Percentiles rank a stretch among this genome's conserved stretches.
phyloP scores from a whole-genome alignment of 2,888 invertebrate species.

The Acanthosepion esculentum region DNA sequence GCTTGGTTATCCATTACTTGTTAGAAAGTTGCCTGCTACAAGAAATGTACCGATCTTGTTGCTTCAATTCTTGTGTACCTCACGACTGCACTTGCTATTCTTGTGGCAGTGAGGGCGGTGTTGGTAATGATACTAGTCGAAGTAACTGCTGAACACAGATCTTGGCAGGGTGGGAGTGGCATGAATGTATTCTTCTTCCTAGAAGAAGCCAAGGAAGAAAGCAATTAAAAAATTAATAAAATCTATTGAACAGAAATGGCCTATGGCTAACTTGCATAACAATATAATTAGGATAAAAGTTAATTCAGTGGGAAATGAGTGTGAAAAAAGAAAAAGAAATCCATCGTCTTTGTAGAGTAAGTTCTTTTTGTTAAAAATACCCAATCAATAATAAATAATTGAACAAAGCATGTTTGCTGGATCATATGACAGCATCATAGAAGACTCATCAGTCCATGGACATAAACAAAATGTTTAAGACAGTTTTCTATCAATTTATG shows the following conservation, averaged over 20 bases:
- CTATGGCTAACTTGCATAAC: slow-evolving; percentile 33
- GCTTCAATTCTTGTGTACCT: slow-evolving; percentile 20
- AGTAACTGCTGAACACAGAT: slow-evolving; percentile 11
- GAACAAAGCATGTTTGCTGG: slow-evolving; percentile 33
- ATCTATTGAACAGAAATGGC: slow-evolving; percentile 17
- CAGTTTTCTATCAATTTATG: background rate
- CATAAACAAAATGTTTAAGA: slow-evolving; percentile 33
- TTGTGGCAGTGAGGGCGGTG: background rate
- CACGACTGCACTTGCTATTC: background rate
- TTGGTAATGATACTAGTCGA: background rate
- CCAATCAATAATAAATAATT: background rate
- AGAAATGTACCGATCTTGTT: slow-evolving; percentile 7
- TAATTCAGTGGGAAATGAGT: slow-evolving; percentile 22
- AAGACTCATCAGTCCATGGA: slow-evolving; percentile 15
- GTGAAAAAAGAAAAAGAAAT: background rate
- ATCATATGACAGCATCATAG: background rate
- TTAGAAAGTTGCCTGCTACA: slow-evolving; percentile 5
- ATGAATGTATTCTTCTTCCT: background rate
- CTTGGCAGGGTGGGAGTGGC: background rate
- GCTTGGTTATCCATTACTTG: slow-evolving; percentile 33
- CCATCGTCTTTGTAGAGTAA: background rate
- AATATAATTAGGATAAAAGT: slow-evolving; percentile 23
- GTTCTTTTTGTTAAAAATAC: slow-evolving; percentile 17
- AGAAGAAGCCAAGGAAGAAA: background rate
- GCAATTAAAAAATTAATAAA: slow-evolving; percentile 20